Conservation (phyloP, 2,888 invertebrate species). For the Tiphia femorata region DNA sequence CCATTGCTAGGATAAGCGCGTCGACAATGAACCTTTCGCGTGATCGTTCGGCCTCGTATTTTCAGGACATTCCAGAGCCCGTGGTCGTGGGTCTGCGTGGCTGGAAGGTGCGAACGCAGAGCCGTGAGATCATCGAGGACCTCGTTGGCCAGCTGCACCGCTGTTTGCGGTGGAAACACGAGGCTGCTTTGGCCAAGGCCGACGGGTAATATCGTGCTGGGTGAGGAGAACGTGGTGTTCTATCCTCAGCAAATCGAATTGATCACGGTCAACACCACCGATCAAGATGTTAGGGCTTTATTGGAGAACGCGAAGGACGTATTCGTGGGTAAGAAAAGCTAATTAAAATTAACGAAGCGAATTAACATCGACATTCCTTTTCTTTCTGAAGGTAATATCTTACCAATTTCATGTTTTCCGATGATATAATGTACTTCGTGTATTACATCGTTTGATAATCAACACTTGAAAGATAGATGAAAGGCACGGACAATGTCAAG, state of each 20-base stretch:
- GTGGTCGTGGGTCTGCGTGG: constrained; percentile 84
- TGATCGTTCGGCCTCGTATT: no score
- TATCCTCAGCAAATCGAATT: constrained; percentile 71
- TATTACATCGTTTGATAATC: not conserved
- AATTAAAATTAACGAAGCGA: no score
- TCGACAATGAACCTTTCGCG: no score
- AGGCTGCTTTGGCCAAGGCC: constrained; percentile 85
- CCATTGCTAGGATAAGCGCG: no score
- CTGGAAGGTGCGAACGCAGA: constrained; percentile 77
- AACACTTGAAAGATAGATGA: no score
- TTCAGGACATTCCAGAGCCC: constrained; percentile 69
- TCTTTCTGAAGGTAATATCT: no score
- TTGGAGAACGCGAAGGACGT: constrained; percentile 65
- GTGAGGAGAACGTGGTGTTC: constrained; percentile 76
- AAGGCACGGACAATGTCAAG: no score
- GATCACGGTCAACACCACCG: constrained; percentile 55
- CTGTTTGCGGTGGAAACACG: constrained; percentile 79
- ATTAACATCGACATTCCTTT: no score
- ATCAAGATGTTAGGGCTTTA: constrained; percentile 58
- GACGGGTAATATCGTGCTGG: constrained; percentile 78
- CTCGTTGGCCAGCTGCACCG: constrained; percentile 81
- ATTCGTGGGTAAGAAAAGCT: constrained; percentile 60
- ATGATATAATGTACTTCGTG: not conserved
- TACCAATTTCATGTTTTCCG: no score
- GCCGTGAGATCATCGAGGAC: constrained; percentile 77